Conservation (phyloP, 2,113 vertebrate genomes). For the Piprites chloris region DNA sequence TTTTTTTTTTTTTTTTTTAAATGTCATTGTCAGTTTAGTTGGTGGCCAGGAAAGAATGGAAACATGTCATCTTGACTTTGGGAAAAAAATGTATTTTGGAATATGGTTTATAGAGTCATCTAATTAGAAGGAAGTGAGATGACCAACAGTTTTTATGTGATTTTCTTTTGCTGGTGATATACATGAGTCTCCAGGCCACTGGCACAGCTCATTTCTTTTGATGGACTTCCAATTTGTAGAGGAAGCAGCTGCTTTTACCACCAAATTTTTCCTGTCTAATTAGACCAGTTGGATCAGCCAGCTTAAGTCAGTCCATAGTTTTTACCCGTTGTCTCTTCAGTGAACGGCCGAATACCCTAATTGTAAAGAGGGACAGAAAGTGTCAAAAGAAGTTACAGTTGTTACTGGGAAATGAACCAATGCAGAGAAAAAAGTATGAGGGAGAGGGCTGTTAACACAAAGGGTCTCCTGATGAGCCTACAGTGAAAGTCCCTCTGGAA, state of each 20-base stretch:
- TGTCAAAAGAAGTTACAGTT: not conserved
- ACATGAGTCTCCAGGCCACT: not conserved
- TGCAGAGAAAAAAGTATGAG: not conserved
- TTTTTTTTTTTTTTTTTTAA: not conserved
- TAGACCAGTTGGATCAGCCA: not conserved
- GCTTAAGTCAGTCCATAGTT: not conserved
- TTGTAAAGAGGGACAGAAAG: not conserved
- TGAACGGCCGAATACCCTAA: not conserved
- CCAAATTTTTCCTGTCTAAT: not conserved
- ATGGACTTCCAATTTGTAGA: not conserved
- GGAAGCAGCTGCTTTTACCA: not conserved
- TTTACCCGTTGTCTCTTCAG: not conserved
- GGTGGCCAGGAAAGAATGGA: not conserved
- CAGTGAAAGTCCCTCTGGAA: not conserved
- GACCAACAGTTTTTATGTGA: not conserved
- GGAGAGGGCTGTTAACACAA: not conserved
- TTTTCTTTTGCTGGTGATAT: not conserved
- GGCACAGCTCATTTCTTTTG: not conserved
- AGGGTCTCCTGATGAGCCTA: not conserved
- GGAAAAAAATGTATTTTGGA: not conserved
- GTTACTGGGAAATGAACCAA: not conserved
- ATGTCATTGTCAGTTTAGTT: not conserved
- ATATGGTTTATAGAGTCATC: not conserved
- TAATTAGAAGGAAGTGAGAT: not conserved
- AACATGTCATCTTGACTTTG: not conserved